Evolutionary conservation across 2,888 invertebrate species (phyloP).

Genomic region (Sussaba pulchella): DNA sequence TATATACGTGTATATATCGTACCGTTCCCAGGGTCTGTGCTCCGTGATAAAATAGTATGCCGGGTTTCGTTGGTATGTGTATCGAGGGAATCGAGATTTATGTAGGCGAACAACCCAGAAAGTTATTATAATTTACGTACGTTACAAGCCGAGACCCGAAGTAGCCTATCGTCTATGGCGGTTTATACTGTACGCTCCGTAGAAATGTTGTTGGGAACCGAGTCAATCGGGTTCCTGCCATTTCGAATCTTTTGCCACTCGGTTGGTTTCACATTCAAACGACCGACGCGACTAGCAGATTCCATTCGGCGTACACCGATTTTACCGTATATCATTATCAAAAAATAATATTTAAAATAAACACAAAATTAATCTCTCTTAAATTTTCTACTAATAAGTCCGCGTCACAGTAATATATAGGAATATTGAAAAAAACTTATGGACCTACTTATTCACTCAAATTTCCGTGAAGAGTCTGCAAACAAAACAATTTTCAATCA

Average conservation of each 20-base stretch:
- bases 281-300: background rate
- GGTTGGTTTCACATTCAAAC: background rate
- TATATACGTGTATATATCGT: background rate
- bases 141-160: conserved; percentile 24
- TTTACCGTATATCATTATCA: no score
- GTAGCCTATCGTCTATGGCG: background rate
- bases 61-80: conserved; percentile 6
- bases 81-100: conserved; percentile 56
- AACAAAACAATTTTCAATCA: no score
- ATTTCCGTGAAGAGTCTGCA: no score
- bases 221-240: background rate
- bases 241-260: background rate
- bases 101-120: conserved; percentile 45
- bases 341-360: no score
- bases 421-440: no score
- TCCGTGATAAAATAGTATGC: conserved; percentile 14
- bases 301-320: no score
- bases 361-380: no score
- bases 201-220: conserved; percentile 1
- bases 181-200: background rate
- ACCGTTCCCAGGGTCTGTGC: background rate
- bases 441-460: no score
- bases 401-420: no score
- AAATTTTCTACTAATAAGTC: no score
- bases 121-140: conserved; percentile 48